phyloP scores from a whole-genome alignment of 2,888 invertebrate species.

The Macrostomum cliftonense region DNA sequence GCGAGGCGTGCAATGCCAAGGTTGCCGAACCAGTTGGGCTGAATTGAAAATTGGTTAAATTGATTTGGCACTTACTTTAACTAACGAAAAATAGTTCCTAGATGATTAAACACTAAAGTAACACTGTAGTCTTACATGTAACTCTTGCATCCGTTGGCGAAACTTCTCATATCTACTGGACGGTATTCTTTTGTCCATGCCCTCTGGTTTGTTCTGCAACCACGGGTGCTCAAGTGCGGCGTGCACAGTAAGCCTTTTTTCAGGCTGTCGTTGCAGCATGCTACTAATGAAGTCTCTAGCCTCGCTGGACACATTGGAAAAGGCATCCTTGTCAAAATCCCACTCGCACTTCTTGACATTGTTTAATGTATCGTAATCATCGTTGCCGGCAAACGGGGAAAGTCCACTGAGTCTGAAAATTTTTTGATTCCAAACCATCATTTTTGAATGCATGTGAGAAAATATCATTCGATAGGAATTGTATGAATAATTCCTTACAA shows the following conservation, averaged over 20 bases:
- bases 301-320: slow-evolving; percentile 77
- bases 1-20: slow-evolving; percentile 87
- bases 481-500: too few species aligned
- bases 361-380: slow-evolving; percentile 87
- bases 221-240: slow-evolving; percentile 86
- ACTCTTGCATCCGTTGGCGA: slow-evolving; percentile 61
- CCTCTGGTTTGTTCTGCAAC: slow-evolving; percentile 47
- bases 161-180: slow-evolving; percentile 65
- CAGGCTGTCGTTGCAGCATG: slow-evolving; percentile 58
- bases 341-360: slow-evolving; percentile 96
- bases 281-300: slow-evolving; percentile 92
- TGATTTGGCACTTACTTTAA: neutral
- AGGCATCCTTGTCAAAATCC: slow-evolving; percentile 93
- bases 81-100: neutral
- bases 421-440: too few species aligned
- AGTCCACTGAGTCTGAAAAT: slow-evolving; percentile 64
- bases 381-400: slow-evolving; percentile 95
- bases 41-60: slow-evolving; percentile 17
- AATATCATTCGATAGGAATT: too few species aligned
- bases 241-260: slow-evolving; percentile 90
- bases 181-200: slow-evolving; percentile 46
- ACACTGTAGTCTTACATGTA: too few species aligned
- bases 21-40: slow-evolving; percentile 46
- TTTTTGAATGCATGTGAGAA: too few species aligned
- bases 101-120: too few species aligned